A percentile compares a stretch with the other conserved stretches of the same genome.
Evolutionary conservation across 2,888 invertebrate genomes (phyloP).

Genomic region (Ditylenchus weischeri): DNA sequence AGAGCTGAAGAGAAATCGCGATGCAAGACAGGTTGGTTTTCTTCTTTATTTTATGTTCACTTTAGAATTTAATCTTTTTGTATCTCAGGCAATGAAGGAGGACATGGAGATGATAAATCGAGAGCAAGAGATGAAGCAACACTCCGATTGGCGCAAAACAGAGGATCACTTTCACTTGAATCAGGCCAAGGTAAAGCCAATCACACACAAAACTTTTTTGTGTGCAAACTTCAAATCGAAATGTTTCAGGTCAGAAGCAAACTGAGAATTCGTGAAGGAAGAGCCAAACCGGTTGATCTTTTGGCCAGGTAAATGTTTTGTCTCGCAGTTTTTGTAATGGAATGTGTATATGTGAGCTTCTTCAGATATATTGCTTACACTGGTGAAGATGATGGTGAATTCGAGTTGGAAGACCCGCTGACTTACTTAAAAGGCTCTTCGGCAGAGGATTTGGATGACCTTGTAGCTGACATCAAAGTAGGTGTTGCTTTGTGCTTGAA

Average conservation of each 20-base stretch:
- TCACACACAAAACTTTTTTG: too few relatives aligned
- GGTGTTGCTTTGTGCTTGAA: slow-evolving; percentile 23
- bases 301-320: slow-evolving; percentile 74
- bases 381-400: slow-evolving; percentile 74
- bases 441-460: slow-evolving; percentile 85
- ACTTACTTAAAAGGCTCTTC: slow-evolving; percentile 83
- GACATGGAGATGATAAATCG: slow-evolving; percentile 70
- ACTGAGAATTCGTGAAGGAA: slow-evolving; percentile 81
- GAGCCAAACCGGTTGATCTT: slow-evolving; percentile 96
- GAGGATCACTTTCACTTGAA: slow-evolving; percentile 96
- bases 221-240: too few relatives aligned
- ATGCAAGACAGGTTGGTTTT: slow-evolving; percentile 39
- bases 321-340: too few relatives aligned
- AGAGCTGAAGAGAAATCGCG: slow-evolving; percentile 85
- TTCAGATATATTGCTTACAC: slow-evolving; percentile 43
- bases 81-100: slow-evolving; percentile 51
- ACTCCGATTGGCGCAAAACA: slow-evolving; percentile 87
- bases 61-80: neutral
- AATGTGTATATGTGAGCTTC: neutral
- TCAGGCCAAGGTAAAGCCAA: slow-evolving; percentile 84
- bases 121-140: slow-evolving; percentile 83
- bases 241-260: too few relatives aligned
- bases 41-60: neutral
- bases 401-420: slow-evolving; percentile 97
- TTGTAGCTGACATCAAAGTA: slow-evolving; percentile 86